These are phyloP conservation scores for Diorhabda sublineata DNA, from an alignment of 1,140 invertebrate species.

Conservation along the genomic window DNA sequence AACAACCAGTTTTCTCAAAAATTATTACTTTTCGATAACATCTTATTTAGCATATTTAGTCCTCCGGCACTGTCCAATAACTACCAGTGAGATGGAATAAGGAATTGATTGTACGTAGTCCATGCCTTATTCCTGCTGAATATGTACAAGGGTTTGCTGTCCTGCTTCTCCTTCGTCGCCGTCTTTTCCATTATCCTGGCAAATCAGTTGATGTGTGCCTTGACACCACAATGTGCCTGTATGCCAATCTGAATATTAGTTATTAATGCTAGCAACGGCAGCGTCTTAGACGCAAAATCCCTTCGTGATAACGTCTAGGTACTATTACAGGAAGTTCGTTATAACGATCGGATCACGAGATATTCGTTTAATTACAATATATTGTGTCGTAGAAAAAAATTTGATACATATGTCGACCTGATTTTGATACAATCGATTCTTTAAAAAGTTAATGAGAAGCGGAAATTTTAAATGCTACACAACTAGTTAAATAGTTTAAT, in stretches of 20 bases:
- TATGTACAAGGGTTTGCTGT: conserved; percentile 29
- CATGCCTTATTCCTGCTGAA: conserved; percentile 31
- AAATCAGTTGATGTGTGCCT: conserved; percentile 15
- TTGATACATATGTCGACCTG: too few relatives aligned
- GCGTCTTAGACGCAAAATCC: neutral
- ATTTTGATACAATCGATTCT: too few relatives aligned
- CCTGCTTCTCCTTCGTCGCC: conserved; percentile 25
- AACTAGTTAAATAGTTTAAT: too few relatives aligned
- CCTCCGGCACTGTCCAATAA: neutral
- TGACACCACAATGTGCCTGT: conserved; percentile 14
- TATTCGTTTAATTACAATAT: too few relatives aligned
- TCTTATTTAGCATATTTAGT: too few relatives aligned
- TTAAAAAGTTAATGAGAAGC: too few relatives aligned
- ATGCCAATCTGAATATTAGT: conserved; percentile 6
- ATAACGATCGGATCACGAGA: too few relatives aligned
- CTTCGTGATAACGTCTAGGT: neutral
- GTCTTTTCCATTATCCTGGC: conserved; percentile 10
- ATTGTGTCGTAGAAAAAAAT: too few relatives aligned
- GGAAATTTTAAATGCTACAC: too few relatives aligned
- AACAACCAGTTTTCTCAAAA: too few relatives aligned
- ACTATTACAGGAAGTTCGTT: too few relatives aligned
- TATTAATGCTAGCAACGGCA: neutral
- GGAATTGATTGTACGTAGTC: conserved; percentile 40
- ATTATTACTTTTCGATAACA: too few relatives aligned
- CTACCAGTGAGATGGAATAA: conserved; percentile 35